Base-by-base conservation (phyloP, 2,888 invertebrate species). In the Germaria angustata region DNA sequence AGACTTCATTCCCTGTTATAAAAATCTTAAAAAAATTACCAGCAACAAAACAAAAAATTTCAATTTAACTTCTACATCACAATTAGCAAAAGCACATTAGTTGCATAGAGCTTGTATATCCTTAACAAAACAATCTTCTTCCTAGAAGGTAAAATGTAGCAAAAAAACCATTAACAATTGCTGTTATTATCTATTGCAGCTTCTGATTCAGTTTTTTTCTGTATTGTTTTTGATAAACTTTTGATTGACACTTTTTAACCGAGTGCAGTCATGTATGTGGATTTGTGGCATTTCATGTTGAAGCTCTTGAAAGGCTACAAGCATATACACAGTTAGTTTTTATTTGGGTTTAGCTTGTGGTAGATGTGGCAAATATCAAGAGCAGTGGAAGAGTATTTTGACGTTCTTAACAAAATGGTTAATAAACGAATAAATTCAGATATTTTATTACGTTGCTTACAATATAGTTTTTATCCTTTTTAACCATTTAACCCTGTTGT, bases 171-270 rank as follows among this genome's bases (percentile, higher is more conserved):
- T 78, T 81, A 77, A 63, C 55, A 78, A 24, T 55, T 68, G 59
- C 15, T 71, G 15, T 61, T 17, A 9, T 41, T 22, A 49, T 65
- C 57, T 17, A 13, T 36, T 36, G 6, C 8, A 49, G 36, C 20
- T 49, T 15, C 36, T 17, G 5, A 36, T 32, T 15, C 36, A 3
- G 13, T 39, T 36, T 61, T 78, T 66, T 53, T 61, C 55, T 13
- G 20, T 22, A 65, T 65, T 17, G 24, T 53, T 55, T 44, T 69
- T 78, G 63, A 73, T 78, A 73, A 78, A 73, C 55, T 75, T 82
- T 82, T 82, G 81, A 82, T 82, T 82, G 81, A 69, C 73, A 75
- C 78, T 82, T 59, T 69, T 65, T 39, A 51, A 63, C 36, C 65
- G 39, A 79, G n/a, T 65, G 34, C 32, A 72, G 55, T 72, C 53